Evolutionary conservation across 2,797 vertebrate species (phyloP), one percentile per base, ranked within the genome.

Genomic region (Eulemur coronatus): DNA sequence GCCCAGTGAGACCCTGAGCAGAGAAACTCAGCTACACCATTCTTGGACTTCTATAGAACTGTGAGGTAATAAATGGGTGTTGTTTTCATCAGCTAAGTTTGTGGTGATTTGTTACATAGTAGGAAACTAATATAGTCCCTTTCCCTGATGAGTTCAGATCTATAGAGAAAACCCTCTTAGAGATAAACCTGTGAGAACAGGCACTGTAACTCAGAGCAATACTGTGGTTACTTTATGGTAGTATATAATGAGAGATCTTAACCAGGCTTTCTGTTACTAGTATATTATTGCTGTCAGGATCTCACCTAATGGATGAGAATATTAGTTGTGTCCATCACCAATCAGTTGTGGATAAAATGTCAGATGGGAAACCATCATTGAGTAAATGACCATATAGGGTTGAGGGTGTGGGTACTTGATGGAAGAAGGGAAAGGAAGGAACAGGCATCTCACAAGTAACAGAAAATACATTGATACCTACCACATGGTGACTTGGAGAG

Each of bases 321-420:
- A 94, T 78, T 89, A 84, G 50, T 84, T 84, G 5, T 80, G 26
- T 79, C 38, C 79, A 9, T 41, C 61, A 92, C 92, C n/a, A 76
- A 46, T 94, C 22, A 89, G 14, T 73, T 93, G 72, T 84, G 48
- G 87, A 87, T 79, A 96, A 90, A 95, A 90, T 38, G 6, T 96
- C 79, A 94, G 4, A 84, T 76, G 38, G 28, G 76, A 88, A 88
- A 43, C 5, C 38, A 41, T 35, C 91, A 57, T 55, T 87, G 81
- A 91, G 24, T 38, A 1, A 52, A 76, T 59, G 26, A 35, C 43
- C 65, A 76, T 63, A 48, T 55, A 63, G 18, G 8, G 17, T 63
- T 89, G 20, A 38, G 14, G 4, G n/a, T 85, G 12, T 76, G 38
- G 38, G 9, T 92, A 84, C 17, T 63, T 95, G 72, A 38, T 76